Evolutionary conservation across 92 coral and sea anemone genomes (phyloP).

Genomic region (Porites rus): DNA sequence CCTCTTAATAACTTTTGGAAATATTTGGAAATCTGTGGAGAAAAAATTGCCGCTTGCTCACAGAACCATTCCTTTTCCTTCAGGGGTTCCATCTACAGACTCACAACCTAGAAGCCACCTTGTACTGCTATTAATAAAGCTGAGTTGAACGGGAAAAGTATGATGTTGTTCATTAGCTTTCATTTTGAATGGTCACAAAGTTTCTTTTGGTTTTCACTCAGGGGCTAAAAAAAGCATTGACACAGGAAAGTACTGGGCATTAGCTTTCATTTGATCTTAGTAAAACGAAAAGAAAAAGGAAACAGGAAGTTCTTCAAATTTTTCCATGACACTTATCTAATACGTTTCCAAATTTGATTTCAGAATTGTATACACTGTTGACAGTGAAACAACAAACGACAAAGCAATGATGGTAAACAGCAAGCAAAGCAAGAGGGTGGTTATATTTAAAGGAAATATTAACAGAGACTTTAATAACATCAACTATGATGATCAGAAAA

Average conservation of each 20-base stretch:
- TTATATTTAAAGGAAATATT: slow-evolving; percentile 46
- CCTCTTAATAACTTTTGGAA: no score
- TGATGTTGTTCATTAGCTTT: background rate
- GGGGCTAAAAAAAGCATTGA: background rate
- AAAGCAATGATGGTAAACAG: slow-evolving; percentile 42
- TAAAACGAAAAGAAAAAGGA: no score
- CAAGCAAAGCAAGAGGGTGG: slow-evolving; percentile 25
- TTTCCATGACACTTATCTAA: background rate
- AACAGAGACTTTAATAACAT: slow-evolving; percentile 66
- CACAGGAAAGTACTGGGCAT: background rate
- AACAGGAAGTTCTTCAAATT: background rate
- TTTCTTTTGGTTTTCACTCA: background rate
- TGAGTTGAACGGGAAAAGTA: background rate
- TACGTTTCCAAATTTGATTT: background rate
- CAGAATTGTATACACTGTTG: slow-evolving; percentile 72
- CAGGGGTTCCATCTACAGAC: no score
- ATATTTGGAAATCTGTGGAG: no score
- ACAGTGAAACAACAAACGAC: slow-evolving; percentile 43
- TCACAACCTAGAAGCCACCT: no score
- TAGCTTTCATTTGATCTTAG: no score
- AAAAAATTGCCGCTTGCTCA: no score
- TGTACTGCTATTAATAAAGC: no score
- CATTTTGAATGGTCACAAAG: background rate
- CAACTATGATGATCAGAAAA: slow-evolving; percentile 49
- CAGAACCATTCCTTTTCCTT: no score